Evolutionary conservation across 37 sponge, comb jelly and placozoan species (phyloP).

Genomic region (Haliclona indistincta): DNA sequence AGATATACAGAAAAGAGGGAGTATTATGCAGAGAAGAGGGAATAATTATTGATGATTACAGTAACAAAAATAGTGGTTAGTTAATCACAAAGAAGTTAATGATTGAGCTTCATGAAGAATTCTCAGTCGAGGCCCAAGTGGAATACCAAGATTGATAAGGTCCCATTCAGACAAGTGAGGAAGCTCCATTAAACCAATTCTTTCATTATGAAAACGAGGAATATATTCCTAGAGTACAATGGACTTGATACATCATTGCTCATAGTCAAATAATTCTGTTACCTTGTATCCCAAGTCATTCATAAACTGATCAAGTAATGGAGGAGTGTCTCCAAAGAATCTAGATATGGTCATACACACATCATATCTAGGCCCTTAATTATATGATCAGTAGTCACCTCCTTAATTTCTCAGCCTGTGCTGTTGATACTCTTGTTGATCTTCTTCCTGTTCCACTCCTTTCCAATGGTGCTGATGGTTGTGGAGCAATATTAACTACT

Average conservation of each 20-base stretch:
- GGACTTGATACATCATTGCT: neutral
- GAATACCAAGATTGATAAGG: constrained; percentile 42
- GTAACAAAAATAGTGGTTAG: too few species aligned
- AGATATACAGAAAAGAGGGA: too few species aligned
- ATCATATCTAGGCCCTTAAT: too few species aligned
- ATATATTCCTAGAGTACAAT: constrained; percentile 41
- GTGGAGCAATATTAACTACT: too few species aligned
- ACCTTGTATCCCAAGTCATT: constrained; percentile 51
- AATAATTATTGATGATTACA: too few species aligned
- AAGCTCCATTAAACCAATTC: constrained; percentile 39
- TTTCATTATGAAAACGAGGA: constrained; percentile 26
- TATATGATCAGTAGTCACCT: too few species aligned
- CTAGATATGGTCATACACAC: constrained; percentile 4
- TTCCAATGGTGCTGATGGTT: too few species aligned
- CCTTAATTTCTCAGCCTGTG: too few species aligned
- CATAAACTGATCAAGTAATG: constrained; percentile 36
- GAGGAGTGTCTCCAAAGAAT: constrained; percentile 53
- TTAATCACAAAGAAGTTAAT: constrained; percentile 18
- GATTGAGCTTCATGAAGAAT: constrained; percentile 44
- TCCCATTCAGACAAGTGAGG: constrained; percentile 51
- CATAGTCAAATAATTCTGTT: neutral
- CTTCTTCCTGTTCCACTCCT: too few species aligned
- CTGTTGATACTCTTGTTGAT: too few species aligned
- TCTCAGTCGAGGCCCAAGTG: constrained; percentile 47
- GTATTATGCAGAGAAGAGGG: too few species aligned